Base-by-base conservation (phyloP, 2,888 invertebrate species). In the Actias luna region DNA sequence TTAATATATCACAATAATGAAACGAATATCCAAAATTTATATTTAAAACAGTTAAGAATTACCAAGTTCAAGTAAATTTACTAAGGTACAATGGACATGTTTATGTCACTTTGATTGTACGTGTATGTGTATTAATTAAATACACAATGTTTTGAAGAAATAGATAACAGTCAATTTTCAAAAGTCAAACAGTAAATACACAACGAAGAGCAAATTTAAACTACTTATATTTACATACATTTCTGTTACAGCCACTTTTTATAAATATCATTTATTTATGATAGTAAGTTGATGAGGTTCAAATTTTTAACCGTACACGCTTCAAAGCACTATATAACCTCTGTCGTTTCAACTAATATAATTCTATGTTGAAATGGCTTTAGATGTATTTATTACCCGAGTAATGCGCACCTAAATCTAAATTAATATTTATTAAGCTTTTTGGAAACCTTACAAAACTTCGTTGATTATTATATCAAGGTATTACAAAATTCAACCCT, bases 171-270 rank as follows among this genome's bases (percentile, higher is more conserved):
- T 4, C 22, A 22, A 7, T 46, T 46, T 46, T 46, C 18, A 8
- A 22, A n/a, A n/a, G n/a, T n/a, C 22, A 0, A 22, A 42, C 18
- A 10, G 18, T 4, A 22, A 46, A 8, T 5, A 22, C 10, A 46
- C 5, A 1, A 46, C 46, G 7, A 46, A 2, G 14, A 22, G 22
- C 46, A 18, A 46, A 5, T 22, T 22, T 46, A 7, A 18, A 46
- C 4, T 3, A 14, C 16, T 52, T 14, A 52, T 52, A 25, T 22
- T 25, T 42, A n/a, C 27, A 52, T 27, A 67, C 63, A 60, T 77
- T 77, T 77, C 65, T 77, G 73, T 77, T 76, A 69, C 77, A 77
- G 77, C 72, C 57, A 39, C 14, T 52, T 29, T 60, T 36, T 31
- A 25, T 63, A 61, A 59, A 46, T 46, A 22, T 46, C 12, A 29